Evolutionary conservation across 30 jellyfish, hydroid and myxozoan species (phyloP).

Genomic region (Aurelia sp.): DNA sequence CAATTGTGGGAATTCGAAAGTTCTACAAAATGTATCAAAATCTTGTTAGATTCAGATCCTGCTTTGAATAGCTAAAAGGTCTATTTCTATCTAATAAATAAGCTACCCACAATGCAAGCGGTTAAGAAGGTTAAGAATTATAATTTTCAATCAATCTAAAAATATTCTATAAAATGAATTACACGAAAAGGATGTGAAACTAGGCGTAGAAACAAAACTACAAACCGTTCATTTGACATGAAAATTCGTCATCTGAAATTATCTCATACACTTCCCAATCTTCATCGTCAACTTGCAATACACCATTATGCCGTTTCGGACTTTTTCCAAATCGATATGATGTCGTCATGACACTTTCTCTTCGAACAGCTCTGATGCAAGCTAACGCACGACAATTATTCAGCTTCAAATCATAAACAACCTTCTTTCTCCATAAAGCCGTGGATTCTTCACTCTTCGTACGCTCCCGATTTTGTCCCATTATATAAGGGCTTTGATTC

Average conservation of each 20-base stretch:
- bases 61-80: no score
- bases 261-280: slow-evolving; percentile 78
- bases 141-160: no score
- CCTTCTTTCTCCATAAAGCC: slow-evolving; percentile 56
- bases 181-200: no score
- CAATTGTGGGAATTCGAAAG: no score
- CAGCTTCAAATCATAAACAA: slow-evolving; percentile 63
- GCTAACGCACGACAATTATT: slow-evolving; percentile 54
- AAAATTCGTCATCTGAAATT: slow-evolving; percentile 71
- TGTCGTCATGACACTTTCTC: slow-evolving; percentile 29
- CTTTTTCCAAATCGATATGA: slow-evolving; percentile 24
- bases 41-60: no score
- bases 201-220: no score
- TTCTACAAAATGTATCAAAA: no score
- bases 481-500: neutral
- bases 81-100: no score
- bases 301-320: slow-evolving; percentile 32
- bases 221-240: slow-evolving; percentile 1
- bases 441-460: neutral
- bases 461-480: neutral
- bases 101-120: no score
- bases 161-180: no score
- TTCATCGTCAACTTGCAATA: slow-evolving; percentile 47
- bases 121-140: no score
- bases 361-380: slow-evolving; percentile 41